Evolutionary conservation across 2,113 vertebrate species (phyloP), one percentile per base, ranked within the genome.

Genomic region (Butorides virescens): DNA sequence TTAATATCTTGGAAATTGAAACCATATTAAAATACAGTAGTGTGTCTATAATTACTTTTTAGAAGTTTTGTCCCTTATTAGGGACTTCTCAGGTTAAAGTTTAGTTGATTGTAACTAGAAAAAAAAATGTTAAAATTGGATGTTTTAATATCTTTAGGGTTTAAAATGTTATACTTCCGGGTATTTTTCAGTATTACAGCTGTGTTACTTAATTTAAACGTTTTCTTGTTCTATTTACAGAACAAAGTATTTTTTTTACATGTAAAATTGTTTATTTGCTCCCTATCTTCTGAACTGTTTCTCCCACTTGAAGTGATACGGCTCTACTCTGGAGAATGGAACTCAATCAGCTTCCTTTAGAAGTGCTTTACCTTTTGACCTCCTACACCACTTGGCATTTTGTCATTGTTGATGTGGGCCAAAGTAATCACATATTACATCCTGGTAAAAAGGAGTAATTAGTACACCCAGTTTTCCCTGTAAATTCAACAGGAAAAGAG

Each of bases 371-470:
- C 77, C 74, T 95, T 68, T 84, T 86, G 84, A 87, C 75, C 90
- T 92, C 61, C 21, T 72, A 8, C 84, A 56, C 46, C 75, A 72
- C 76, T 95, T 96, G 77, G 93, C 82, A 27, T 76, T 91, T 95
- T 55, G 49, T 94, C 58, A 47, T 67, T 93, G 91, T 84, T 93
- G 44, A 2, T 53, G 52, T 63, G n/a, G 50, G 88, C 91, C 90
- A 94, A 81, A 93, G 46, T 84, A 92, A 92, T 91, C 65, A 76
- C 3, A 5, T 85, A 88, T 94, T 90, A 86, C 89, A 81, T 94
- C 83, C 95, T 92, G 86, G 39, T 92, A 50, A 82, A 92, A 88
- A 89, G 73, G 66, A 92, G 67, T 94, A 74, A 93, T 94, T 88
- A 84, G 67, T 71, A 90, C 91, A 50, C 79, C 55, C 89, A 72